These are phyloP conservation scores for Sycophila texana DNA, from an alignment of 2,888 invertebrate species.

Conservation along the genomic window DNA sequence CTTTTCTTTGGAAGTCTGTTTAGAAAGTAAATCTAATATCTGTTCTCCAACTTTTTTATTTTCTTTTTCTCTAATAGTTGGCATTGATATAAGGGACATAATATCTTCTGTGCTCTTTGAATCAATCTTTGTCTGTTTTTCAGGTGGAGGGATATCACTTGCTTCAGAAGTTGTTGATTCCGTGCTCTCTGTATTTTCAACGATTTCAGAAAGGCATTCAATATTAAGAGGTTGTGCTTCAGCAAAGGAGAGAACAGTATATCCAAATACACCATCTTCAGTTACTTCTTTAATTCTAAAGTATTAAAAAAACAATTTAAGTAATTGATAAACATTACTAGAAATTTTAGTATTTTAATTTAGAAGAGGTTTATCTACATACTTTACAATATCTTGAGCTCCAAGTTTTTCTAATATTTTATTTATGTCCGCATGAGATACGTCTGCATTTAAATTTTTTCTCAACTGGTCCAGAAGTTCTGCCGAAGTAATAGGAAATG, in stretches of 20 bases:
- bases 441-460: slow-evolving; percentile 77
- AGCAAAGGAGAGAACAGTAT: slow-evolving; percentile 69
- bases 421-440: slow-evolving; percentile 81
- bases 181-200: slow-evolving; percentile 66
- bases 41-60: slow-evolving; percentile 97
- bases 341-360: slow-evolving; percentile 1
- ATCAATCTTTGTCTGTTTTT: slow-evolving; percentile 70
- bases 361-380: slow-evolving; percentile 56
- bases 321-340: background rate
- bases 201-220: slow-evolving; percentile 63
- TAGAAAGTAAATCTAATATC: slow-evolving; percentile 93
- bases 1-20: slow-evolving; percentile 96
- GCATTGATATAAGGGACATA: slow-evolving; percentile 91
- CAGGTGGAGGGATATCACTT: slow-evolving; percentile 65
- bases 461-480: slow-evolving; percentile 80
- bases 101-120: slow-evolving; percentile 74
- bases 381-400: slow-evolving; percentile 84
- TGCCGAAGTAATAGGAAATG: slow-evolving; percentile 83
- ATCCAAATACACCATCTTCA: slow-evolving; percentile 72
- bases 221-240: slow-evolving; percentile 65
- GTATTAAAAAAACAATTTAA: slow-evolving; percentile 43
- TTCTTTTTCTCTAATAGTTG: slow-evolving; percentile 96
- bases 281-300: slow-evolving; percentile 72
- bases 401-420: slow-evolving; percentile 87
- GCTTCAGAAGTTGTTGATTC: slow-evolving; percentile 66